Percentiles rank a stretch among this genome's conserved stretches.
Evolutionary conservation across 1,140 invertebrate genomes (phyloP).

Genomic region (Frieseomelitta varia): DNA sequence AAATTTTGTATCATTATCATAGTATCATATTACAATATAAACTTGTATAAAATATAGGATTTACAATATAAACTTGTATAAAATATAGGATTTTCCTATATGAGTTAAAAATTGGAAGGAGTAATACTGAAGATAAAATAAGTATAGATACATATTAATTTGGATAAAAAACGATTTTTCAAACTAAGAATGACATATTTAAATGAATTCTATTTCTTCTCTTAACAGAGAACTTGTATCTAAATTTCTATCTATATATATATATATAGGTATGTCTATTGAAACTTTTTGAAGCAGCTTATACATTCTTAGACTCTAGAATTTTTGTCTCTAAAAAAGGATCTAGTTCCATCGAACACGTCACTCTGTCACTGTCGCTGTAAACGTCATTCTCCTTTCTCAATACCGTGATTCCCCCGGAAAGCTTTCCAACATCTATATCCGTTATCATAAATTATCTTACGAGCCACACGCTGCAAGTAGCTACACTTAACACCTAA

Average conservation of each 20-base stretch:
- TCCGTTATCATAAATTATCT: background rate
- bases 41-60: no score
- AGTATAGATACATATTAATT: no score
- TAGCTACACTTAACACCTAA: conserved; percentile 1
- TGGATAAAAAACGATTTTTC: no score
- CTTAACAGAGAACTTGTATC: background rate
- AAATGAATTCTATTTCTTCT: background rate
- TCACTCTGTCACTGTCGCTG: no score
- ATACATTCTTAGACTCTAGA: background rate
- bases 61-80: no score
- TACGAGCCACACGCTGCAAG: background rate
- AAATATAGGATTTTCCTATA: no score
- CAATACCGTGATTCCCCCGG: background rate
- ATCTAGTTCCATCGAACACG: background rate
- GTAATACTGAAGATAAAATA: no score
- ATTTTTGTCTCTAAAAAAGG: background rate
- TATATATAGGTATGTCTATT: background rate
- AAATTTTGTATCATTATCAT: background rate
- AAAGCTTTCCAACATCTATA: background rate
- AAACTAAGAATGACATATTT: no score
- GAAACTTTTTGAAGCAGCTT: no score
- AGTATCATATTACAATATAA: no score
- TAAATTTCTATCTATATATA: no score
- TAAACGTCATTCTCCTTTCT: conserved; percentile 11
- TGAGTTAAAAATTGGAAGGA: no score